These are phyloP conservation scores for Oscheius sp. DNA, from an alignment of 2,888 invertebrate species.

Conservation along the genomic window DNA sequence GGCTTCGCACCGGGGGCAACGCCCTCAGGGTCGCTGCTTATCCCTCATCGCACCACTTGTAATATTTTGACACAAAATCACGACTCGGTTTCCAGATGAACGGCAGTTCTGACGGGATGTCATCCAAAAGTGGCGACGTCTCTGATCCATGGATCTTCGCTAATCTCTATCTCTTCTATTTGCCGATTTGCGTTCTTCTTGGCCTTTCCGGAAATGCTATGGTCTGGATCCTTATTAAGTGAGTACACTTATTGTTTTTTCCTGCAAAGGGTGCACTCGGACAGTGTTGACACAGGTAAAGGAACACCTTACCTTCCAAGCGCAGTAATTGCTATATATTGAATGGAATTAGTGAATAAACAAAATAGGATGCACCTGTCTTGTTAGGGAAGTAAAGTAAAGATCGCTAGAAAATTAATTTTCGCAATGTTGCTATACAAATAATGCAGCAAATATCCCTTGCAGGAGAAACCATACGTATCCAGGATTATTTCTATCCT, in stretches of 20 bases:
- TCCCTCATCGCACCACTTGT: slow-evolving; percentile 2
- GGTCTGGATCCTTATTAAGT: slow-evolving; percentile 70
- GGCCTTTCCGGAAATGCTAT: slow-evolving; percentile 70
- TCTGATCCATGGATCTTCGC: slow-evolving; percentile 28
- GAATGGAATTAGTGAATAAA: not conserved
- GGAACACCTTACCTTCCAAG: no score
- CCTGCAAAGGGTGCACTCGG: not conserved
- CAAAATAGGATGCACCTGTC: not conserved
- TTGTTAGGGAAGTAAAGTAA: no score
- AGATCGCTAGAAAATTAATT: no score
- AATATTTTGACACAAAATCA: not conserved
- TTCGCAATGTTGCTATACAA: no score
- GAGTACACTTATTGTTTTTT: slow-evolving; percentile 4
- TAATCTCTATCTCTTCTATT: slow-evolving; percentile 65
- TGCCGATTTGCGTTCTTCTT: slow-evolving; percentile 68
- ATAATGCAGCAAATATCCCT: no score
- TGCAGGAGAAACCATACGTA: no score
- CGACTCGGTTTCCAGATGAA: slow-evolving; percentile 19
- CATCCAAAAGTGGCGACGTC: not conserved
- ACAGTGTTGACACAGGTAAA: no score
- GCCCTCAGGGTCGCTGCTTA: slow-evolving; percentile 27
- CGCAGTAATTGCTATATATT: not conserved
- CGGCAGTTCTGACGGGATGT: slow-evolving; percentile 25
- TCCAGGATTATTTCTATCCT: no score
- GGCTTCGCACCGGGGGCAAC: slow-evolving; percentile 23